Evolutionary conservation across 2,797 vertebrate species (phyloP), one percentile per base, ranked within the genome.

Genomic region (Typhlichthys subterraneus): DNA sequence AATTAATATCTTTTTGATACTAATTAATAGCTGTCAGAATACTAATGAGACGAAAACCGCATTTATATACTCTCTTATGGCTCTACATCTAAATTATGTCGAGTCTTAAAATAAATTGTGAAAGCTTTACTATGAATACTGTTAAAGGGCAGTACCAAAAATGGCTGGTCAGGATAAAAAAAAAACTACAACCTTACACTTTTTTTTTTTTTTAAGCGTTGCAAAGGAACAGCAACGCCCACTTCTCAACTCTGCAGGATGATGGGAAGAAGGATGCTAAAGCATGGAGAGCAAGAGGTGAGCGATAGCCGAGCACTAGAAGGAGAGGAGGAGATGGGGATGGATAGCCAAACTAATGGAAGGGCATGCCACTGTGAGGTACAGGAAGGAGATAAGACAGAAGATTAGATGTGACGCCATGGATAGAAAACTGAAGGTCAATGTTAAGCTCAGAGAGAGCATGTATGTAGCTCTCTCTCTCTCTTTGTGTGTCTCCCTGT

Each of bases 381-480:
- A 59, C 56, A 67, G 63, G 64, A 63, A 57, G 75, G 60, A 83
- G 79, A 87, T 87, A 85, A 88, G 83, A 69, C 59, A 57, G 73
- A 77, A 84, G 87, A 90, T 85, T 84, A 77, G 80, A 83, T 88
- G 80, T 81, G 77, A 73, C 67, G 50, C 29, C 54, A 49, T 61
- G 79, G 84, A 88, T 85, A 82, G 80, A 79, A 80, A 79, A 57
- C 81, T 70, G 85, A 90, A 88, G 88, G 87, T 89, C 81, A 87
- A 66, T 9, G 71, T 72, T 79, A 85, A 86, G 78, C 78, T 65
- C 61, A 53, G 66, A 84, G 80, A 87, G 77, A 87, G 75, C 69
- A 74, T 72, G 81, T 67, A 68, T 73, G 66, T 73, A 29, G 2
- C 31, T 29, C n/a, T 33, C 48, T 6, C 64, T 38, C 33, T 12